phyloP scores from a whole-genome alignment of 2,797 vertebrate genomes.

The Oryzias sinensis region DNA sequence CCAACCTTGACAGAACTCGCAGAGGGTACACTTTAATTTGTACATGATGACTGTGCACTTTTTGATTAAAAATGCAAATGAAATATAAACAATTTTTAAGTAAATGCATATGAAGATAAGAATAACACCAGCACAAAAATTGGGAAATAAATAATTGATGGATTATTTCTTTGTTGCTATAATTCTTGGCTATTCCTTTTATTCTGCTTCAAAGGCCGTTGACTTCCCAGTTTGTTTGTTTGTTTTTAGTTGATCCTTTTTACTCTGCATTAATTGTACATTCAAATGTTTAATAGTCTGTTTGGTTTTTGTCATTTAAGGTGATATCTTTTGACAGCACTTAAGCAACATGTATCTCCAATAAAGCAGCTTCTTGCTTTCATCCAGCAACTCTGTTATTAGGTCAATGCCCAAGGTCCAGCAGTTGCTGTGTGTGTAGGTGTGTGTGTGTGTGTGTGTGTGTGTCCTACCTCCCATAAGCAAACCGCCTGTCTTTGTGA shows the following conservation, averaged over 20 bases:
- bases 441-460: neutral
- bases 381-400: slow-evolving; percentile 46
- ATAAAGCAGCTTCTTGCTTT: slow-evolving; percentile 49
- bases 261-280: no score
- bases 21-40: slow-evolving; percentile 2
- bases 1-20: slow-evolving; percentile 7
- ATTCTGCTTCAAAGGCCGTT: no score
- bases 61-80: neutral
- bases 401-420: slow-evolving; percentile 46
- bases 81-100: no score
- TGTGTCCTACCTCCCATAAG: slow-evolving; percentile 83
- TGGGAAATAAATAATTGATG: no score
- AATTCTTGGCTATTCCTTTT: no score
- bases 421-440: slow-evolving; percentile 16
- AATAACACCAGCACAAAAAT: no score
- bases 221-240: no score
- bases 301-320: slow-evolving; percentile 16
- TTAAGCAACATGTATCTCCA: slow-evolving; percentile 40
- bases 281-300: neutral
- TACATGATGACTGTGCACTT: slow-evolving; percentile 9
- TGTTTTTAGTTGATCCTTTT: no score
- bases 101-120: no score
- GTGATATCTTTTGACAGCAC: slow-evolving; percentile 28
- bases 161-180: no score
- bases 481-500: slow-evolving; percentile 88